phyloP scores from a whole-genome alignment of 2,888 invertebrate genomes.

The Gymnosoma rotundatum region DNA sequence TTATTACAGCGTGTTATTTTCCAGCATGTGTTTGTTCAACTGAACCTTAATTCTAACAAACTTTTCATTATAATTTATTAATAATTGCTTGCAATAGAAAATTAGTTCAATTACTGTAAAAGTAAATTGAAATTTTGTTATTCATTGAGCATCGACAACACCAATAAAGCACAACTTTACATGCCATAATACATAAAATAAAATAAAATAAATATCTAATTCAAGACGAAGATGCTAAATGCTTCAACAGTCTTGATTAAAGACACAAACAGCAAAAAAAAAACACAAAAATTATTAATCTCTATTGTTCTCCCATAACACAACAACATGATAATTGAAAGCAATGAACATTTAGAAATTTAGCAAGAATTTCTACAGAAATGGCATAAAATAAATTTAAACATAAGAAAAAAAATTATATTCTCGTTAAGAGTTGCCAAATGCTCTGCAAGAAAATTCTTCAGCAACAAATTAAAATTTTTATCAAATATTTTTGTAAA shows the following conservation, averaged over 20 bases:
- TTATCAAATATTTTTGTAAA: no score
- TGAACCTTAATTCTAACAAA: conserved; percentile 49
- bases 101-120: conserved; percentile 72
- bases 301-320: conserved; percentile 38
- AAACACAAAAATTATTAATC: conserved; percentile 26
- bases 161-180: conserved; percentile 2
- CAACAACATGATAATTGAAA: conserved; percentile 8
- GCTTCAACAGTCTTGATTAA: neutral
- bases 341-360: conserved; percentile 11
- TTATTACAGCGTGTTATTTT: neutral
- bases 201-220: neutral
- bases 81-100: conserved; percentile 72
- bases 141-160: conserved; percentile 62
- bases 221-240: conserved; percentile 18
- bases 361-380: conserved; percentile 45
- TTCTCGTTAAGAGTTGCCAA: conserved; percentile 37
- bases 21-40: conserved; percentile 35
- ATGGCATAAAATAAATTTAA: conserved; percentile 52
- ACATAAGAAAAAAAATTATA: conserved; percentile 33
- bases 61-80: conserved; percentile 72
- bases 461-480: no score
- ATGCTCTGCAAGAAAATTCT: no score
- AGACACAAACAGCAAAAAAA: neutral
- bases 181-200: neutral
- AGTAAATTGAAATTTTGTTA: conserved; percentile 72